Base-by-base conservation (phyloP, 2,113 vertebrate species). In the Plecotus auritus region DNA sequence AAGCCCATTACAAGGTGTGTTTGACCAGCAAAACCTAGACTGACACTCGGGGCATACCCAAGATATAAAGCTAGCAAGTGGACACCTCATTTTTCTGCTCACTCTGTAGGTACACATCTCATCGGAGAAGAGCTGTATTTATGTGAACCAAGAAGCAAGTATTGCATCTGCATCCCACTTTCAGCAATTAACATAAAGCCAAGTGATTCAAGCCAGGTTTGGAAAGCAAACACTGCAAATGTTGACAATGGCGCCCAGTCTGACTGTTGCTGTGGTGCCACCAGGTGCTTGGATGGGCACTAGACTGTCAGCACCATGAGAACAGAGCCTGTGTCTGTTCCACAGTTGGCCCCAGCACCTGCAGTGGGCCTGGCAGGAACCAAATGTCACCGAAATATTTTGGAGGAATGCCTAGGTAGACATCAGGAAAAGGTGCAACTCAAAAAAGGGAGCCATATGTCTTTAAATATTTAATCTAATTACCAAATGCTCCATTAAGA, bases 1-100 rank as follows among this genome's bases (percentile, higher is more conserved):
- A 97, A 97, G 95, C 97, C 96, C 96, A 98, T 98, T 97, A 97
- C 84, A 94, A 98, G 88, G 90, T 84, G 47, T 92, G 78, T 95
- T 90, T 92, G 96, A 78, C 80, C 95, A 94, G 64, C 93, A 96
- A 93, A 86, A 83, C 54, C 77, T 12, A 12, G 10, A 84, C 85
- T 91, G 77, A 95, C 51, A 97, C 93, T 93, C 97, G 66, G 0
- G 54, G 51, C 10, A 78, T 5, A 54, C 1, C 54, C 5, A 37
- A 89, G 90, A 59, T 74, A 72, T 66, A 30, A 94, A 94, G 37
- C 51, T n/a, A 92, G 69, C 66, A 89, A 96, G 84, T 47, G 91
- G 69, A 76, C 69, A 91, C 72, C 37, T 81, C 81, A 66, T 89
- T 93, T 66, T 88, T 45, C 69, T 64, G 28, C 88, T 95, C 93